Conservation (phyloP, 2,797 vertebrate genomes). For the Aeoliscus strigatus region DNA sequence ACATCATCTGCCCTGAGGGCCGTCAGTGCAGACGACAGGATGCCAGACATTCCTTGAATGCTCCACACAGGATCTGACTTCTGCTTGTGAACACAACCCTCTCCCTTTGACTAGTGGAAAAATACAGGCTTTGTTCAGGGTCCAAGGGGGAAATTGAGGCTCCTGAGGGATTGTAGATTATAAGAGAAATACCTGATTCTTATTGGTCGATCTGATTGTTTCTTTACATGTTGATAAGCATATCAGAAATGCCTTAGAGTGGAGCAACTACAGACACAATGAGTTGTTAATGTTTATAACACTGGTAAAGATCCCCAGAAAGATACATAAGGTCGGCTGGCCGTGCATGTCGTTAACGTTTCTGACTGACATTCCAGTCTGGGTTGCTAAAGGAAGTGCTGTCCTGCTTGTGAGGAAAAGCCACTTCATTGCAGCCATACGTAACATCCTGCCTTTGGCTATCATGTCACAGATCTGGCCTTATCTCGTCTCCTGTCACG, state of each 20-base stretch:
- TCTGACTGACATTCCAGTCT: slow-evolving; percentile 42
- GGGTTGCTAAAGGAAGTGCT: slow-evolving; percentile 38
- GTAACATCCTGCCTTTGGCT: slow-evolving; percentile 33
- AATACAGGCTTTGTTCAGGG: slow-evolving; percentile 49
- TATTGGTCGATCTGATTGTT: not conserved
- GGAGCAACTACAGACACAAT: slow-evolving; percentile 8
- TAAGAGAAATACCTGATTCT: not conserved
- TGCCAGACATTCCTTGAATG: slow-evolving; percentile 68
- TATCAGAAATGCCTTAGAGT: not conserved
- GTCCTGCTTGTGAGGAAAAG: slow-evolving; percentile 44
- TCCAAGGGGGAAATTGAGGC: slow-evolving; percentile 14
- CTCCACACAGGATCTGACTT: slow-evolving; percentile 61
- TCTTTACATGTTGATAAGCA: not conserved
- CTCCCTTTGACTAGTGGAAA: slow-evolving; percentile 60
- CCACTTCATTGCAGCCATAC: too few relatives aligned
- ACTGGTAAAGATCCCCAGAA: not conserved
- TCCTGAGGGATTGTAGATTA: slow-evolving; percentile 2
- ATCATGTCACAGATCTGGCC: slow-evolving; percentile 53
- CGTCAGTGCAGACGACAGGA: slow-evolving; percentile 43
- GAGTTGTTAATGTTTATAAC: not conserved
- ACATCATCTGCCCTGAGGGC: slow-evolving; percentile 54
- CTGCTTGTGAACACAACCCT: slow-evolving; percentile 56
- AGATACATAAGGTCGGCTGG: too few relatives aligned
- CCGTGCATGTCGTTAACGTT: slow-evolving; percentile 9
- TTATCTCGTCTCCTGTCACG: slow-evolving; percentile 51